Base-by-base conservation (phyloP, 2,888 invertebrate genomes). In the Leuctra nigra region DNA sequence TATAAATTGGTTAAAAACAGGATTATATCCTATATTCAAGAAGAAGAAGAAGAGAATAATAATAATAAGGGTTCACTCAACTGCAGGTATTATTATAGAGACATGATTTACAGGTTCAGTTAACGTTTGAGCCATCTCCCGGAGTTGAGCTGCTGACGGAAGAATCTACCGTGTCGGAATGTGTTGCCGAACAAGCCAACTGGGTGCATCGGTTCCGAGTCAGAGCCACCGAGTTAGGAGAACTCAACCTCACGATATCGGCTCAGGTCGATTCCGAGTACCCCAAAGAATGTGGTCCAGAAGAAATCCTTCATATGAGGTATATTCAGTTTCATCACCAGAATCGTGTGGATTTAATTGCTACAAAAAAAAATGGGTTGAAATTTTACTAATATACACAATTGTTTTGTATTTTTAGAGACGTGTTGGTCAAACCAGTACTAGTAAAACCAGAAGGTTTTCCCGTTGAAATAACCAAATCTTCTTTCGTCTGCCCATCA, bases 371-470 rank as follows among this genome's bases (percentile, higher is more conserved):
- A 14, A 39, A 3, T 16, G 16, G 16, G 39, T 14, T 39, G 4
- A 18, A 6, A 44, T 18, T 11, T 2, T 23, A 13, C 7, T 22
- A 14, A 14, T n/a, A 4, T 6, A 11, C 18, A 6, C 11, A 41
- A 29, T 11, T 6, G 6, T 29, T 29, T 4, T 38, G 53, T 24
- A 46, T 16, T 61, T 68, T 60, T 59, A 79, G 75, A 53, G 87
- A 87, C 64, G 78, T 80, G 57, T 77, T 87, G 3, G 71, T 80
- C 1, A 82, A 85, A 61, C 73, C 76, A 11, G 72, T 87, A 13
- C 66, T 74, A 7, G 79, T 87, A 0, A 79, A 85, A 64, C 80
- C 87, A 0, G 89, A 89, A 72, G 90, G 91, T 1, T 77, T 84
- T 24, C 81, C 81, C 0, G 73, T 81, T 2, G 81, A 81, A 61